Evolutionary conservation across 2,797 vertebrate species (phyloP), one percentile per base, ranked within the genome.

Genomic region (Cirrhinus molitorella): DNA sequence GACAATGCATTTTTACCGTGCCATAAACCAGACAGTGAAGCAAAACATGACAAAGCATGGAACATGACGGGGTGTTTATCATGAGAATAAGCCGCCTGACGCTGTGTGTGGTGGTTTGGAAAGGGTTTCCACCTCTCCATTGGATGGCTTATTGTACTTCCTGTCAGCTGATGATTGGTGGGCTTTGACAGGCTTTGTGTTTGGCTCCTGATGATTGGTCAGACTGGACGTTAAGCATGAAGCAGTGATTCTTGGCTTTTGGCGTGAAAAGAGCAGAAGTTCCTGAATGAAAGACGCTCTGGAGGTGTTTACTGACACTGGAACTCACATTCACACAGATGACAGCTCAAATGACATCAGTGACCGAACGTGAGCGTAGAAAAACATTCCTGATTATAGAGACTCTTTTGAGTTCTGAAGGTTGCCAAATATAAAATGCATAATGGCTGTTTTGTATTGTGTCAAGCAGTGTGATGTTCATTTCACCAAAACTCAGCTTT

Each of bases 21-120:
- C 94, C 79, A 65, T 94, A 93, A 95, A 94, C 93, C 93, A 94
- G 93, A 95, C 91, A 91, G 94, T 93, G 91, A 92, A 91, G 94
- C 92, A 90, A 90, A 65, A 87, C 82, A 45, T 87, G 91, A 94
- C 94, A 95, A 92, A 93, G 40, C 89, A 37, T 83, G 87, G 87
- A 84, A 51, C 92, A 88, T 86, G 45, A 94, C 91, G 88, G 88
- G 90, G 88, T 92, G 90, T 94, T 94, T 94, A 94, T 90, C 93
- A 93, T 95, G 91, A 89, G 90, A 93, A 94, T 92, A 25, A 89
- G 92, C 92, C 92, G 91, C 90, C 89, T 83, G 89, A 86, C 88
- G 86, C 91, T 93, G 92, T 91, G 92, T 93, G 89, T 88, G 59
- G 59, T 31, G 59, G 2, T 28, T 28, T 25, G 12, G 57, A 34